These are phyloP conservation scores for Rhincodon typus DNA, from an alignment of 2,797 vertebrate genomes.

Conservation along the genomic window DNA sequence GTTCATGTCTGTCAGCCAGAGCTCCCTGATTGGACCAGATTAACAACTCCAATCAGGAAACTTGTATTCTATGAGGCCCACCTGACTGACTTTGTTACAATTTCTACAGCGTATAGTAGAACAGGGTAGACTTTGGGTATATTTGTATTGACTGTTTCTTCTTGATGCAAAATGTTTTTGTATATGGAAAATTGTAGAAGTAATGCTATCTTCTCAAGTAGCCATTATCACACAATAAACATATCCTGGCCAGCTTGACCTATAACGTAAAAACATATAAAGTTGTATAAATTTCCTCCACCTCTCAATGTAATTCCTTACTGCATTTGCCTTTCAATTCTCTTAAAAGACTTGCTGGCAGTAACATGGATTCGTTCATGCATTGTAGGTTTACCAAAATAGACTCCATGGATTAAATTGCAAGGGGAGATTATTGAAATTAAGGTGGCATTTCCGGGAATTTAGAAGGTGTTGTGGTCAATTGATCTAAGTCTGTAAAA, in stretches of 20 bases:
- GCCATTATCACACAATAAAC: not conserved
- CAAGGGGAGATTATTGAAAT: not conserved
- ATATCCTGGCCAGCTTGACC: not conserved
- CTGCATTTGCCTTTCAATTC: not conserved
- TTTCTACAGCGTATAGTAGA: too few relatives aligned
- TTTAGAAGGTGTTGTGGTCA: not conserved
- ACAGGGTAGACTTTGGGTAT: not conserved
- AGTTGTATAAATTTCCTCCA: not conserved
- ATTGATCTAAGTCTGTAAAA: not conserved
- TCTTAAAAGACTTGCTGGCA: not conserved
- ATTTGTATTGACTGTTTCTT: not conserved
- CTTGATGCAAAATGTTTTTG: not conserved
- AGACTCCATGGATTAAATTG: not conserved
- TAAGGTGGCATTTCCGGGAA: not conserved
- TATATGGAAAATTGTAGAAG: not conserved
- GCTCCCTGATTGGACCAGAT: too few relatives aligned
- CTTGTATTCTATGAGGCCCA: too few relatives aligned
- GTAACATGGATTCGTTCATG: not conserved
- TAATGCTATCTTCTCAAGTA: not conserved
- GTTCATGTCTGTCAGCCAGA: too few relatives aligned
- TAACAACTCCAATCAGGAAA: too few relatives aligned
- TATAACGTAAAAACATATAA: not conserved
- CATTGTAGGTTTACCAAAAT: not conserved
- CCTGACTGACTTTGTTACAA: too few relatives aligned
- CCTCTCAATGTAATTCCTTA: not conserved